Evolutionary conservation across 2,797 vertebrate genomes (phyloP), one percentile per base, ranked within the genome.

Genomic region (Molossus alvarezi): DNA sequence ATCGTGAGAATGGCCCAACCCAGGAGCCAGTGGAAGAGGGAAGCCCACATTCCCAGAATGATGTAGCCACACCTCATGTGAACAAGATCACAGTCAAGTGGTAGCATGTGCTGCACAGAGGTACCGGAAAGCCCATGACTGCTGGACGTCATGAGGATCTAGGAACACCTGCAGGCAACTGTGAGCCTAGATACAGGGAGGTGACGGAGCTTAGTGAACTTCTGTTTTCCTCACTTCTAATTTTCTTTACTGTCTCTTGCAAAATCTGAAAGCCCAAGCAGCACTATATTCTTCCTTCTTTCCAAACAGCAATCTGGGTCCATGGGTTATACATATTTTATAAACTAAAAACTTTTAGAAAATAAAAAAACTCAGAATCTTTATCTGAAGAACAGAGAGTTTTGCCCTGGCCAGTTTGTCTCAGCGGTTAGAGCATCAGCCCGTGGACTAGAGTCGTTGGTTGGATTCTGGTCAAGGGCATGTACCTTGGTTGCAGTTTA

Each of bases 281-380:
- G 21, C 11, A 81, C 29, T 85, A 73, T 20, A 41, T 51, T 85
- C 37, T 76, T 75, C 37, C 85, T 51, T 92, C 20, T 62, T 65
- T 23, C 37, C 80, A 87, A 29, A 6, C 23, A 91, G 37, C 5
- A 91, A n/a, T 60, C 75, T 72, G 21, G 37, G 37, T 51, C 67
- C 69, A 75, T 10, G 37, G 21, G 86, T 27, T 27, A 75, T n/a
- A 11, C 3, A 71, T 53, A 6, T 23, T 53, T 91, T 73, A 89
- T 21, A 95, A 67, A 27, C 53, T 33, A 82, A 88, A 96, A 85
- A 11, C 27, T 51, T 45, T n/a, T 21, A 64, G 45, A 90, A 85
- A 89, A 76, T 45, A 67, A 73, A 73, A 93, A 93, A 51, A 55
- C 69, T 60, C n/a, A 75, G 41, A 92, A 60, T 85, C 55, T 83